Base-by-base conservation (phyloP, 2,888 invertebrate species). In the Habrosyne pyritoides region DNA sequence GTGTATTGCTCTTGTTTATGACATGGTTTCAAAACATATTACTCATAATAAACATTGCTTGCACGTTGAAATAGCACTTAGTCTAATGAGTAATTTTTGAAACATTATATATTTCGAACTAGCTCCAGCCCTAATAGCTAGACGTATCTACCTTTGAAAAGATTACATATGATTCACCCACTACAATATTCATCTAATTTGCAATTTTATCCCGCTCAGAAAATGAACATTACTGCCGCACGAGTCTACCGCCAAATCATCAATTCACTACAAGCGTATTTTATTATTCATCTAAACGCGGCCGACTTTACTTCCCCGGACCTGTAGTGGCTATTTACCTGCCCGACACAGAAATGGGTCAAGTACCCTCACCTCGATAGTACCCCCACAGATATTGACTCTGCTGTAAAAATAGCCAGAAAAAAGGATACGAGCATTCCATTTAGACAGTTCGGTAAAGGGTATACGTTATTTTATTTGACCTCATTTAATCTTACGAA, bases 321-420 rank as follows among this genome's bases (percentile, higher is more conserved):
- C n/a, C 21, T 7, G 46, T 18, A 66, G 60, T 57, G 57, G 56
- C 61, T 66, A 63, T 66, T 66, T 68, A 68, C 68, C 64, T 68
- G 64, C n/a, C 24, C 52, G 22, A 28, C 47, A 52, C 21, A 55
- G 42, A 73, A 67, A 47, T 67, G 49, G 73, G 73, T 73, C 73
- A 73, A 72, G 67, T 52, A 51, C 59, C 54, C 64, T 59, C 52
- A 22, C 30, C 66, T 59, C 64, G 63, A 69, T 67, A 65, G 49
- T 57, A 46, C 59, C 58, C 66, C 62, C 64, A 42, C 55, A 58
- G 67, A 66, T 67, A 64, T 56, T 56, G 47, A 62, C 63, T 60
- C 56, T 55, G 51, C 57, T 50, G 21, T 54, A 63, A 57, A 68
- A 62, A 60, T 58, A 68, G 53, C 60, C 42, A 52, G 53, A 14